phyloP scores from a whole-genome alignment of 2,888 invertebrate genomes.

The Diadegma fenestrale region DNA sequence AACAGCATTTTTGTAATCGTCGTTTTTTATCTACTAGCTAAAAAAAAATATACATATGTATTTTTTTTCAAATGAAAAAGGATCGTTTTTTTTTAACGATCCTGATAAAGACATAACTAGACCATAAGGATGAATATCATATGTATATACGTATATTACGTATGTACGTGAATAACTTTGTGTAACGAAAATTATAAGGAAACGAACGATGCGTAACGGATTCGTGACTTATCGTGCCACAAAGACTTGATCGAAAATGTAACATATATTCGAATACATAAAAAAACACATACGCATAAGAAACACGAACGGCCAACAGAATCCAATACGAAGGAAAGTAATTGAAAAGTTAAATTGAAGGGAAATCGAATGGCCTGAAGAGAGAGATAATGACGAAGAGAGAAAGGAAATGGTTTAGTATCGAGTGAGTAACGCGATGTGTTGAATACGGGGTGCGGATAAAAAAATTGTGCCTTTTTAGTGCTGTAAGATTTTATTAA shows the following conservation, averaged over 20 bases:
- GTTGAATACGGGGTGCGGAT: slow-evolving; percentile 81
- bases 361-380: neutral
- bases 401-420: slow-evolving; percentile 32
- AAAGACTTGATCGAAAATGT: slow-evolving; percentile 65
- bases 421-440: slow-evolving; percentile 71
- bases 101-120: slow-evolving; percentile 79
- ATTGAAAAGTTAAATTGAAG: neutral
- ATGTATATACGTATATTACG: slow-evolving; percentile 76
- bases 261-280: slow-evolving; percentile 70
- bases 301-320: slow-evolving; percentile 34
- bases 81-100: slow-evolving; percentile 67
- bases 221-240: slow-evolving; percentile 67
- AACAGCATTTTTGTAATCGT: neutral
- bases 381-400: neutral
- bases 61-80: slow-evolving; percentile 76
- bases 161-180: slow-evolving; percentile 70
- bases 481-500: slow-evolving; percentile 83
- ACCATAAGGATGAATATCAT: slow-evolving; percentile 78
- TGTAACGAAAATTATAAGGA: slow-evolving; percentile 51
- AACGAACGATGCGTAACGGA: slow-evolving; percentile 49
- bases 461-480: slow-evolving; percentile 84
- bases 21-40: neutral
- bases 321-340: slow-evolving; percentile 49
- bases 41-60: neutral
- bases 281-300: slow-evolving; percentile 35